A percentile compares a stretch with the other conserved stretches of the same genome.
Evolutionary conservation across 2,888 invertebrate species (phyloP).

Genomic region (Scrobipalpa atriplicella): DNA sequence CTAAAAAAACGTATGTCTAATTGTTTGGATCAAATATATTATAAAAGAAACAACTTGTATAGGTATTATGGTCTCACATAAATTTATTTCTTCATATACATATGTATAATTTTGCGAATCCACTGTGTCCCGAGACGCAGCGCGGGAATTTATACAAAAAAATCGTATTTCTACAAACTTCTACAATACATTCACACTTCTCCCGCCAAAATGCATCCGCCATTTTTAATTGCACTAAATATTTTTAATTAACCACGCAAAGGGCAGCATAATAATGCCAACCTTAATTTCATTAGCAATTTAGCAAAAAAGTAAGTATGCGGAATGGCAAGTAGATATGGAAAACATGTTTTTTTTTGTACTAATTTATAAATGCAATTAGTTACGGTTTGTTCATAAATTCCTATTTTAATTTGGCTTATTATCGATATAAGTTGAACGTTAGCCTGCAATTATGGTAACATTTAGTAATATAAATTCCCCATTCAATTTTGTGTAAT

Average conservation of each 20-base stretch:
- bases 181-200: conserved; percentile 71
- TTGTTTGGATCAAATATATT: not conserved
- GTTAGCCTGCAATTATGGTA: not conserved
- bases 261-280: conserved; percentile 40
- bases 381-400: conserved; percentile 25
- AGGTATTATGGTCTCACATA: conserved; percentile 76
- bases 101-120: conserved; percentile 82
- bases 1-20: too few relatives aligned
- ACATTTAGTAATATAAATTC: not conserved
- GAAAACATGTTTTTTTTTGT: conserved; percentile 16
- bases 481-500: not conserved
- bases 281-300: conserved; percentile 21
- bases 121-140: conserved; percentile 80
- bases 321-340: conserved; percentile 45
- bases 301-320: conserved; percentile 45
- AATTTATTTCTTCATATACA: conserved; percentile 83
- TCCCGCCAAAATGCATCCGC: conserved; percentile 63
- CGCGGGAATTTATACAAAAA: conserved; percentile 77
- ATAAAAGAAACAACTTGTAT: conserved; percentile 24
- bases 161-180: conserved; percentile 70
- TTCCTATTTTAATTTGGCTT: conserved; percentile 23
- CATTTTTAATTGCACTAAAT: conserved; percentile 74
- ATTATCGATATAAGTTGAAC: conserved; percentile 17
- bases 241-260: conserved; percentile 56
- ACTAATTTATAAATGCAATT: conserved; percentile 29